A percentile compares a stretch with the other conserved stretches of the same genome.
Evolutionary conservation across 2,113 vertebrate genomes (phyloP).

Genomic region (Microtus montanus): DNA sequence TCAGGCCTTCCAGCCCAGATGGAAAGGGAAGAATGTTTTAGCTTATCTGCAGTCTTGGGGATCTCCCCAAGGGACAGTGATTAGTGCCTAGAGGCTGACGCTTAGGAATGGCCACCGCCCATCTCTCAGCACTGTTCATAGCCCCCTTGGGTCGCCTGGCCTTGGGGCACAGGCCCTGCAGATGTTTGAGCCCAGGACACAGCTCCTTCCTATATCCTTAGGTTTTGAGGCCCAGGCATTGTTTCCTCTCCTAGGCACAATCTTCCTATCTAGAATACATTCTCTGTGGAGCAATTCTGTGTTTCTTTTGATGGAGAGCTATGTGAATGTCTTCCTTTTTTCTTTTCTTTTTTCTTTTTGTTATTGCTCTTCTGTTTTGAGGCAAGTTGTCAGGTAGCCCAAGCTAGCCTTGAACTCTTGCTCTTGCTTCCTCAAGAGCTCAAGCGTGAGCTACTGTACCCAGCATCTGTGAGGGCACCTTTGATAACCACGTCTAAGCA

Average conservation of each 20-base stretch:
- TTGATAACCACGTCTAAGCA: too few species aligned
- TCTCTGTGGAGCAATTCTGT: neutral
- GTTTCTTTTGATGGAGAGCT: neutral
- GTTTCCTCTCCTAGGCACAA: fast-evolving
- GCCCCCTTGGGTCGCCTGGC: neutral
- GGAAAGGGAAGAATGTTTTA: neutral
- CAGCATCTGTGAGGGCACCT: neutral
- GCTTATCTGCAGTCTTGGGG: neutral
- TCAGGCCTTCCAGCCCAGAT: neutral
- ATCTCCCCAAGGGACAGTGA: neutral
- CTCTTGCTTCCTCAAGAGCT: neutral
- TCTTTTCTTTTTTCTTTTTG: neutral
- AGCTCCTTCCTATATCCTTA: neutral
- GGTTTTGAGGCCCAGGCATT: neutral
- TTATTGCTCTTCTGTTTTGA: neutral
- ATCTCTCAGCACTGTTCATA: fast-evolving
- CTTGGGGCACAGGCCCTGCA: neutral
- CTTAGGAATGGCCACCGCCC: neutral
- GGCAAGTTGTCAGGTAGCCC: neutral
- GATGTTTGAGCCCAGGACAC: fast-evolving
- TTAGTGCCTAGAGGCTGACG: neutral
- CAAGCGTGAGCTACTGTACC: neutral
- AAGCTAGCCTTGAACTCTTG: neutral
- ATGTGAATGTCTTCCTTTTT: neutral
- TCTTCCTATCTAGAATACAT: neutral